Base-by-base conservation (phyloP, 2,888 invertebrate species). In the Habroteleia sp. region DNA sequence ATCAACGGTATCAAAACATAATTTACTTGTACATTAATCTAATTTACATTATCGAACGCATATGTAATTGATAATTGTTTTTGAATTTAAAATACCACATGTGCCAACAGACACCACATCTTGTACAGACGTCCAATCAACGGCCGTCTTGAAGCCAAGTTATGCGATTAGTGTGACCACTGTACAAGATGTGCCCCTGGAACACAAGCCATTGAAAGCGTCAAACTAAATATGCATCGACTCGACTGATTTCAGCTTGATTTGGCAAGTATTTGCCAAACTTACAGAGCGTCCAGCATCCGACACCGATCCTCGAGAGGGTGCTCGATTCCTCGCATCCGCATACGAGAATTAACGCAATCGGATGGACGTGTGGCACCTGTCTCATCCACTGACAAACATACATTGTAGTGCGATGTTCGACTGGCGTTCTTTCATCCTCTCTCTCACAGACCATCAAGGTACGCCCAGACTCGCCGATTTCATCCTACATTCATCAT, bases 401-500 rank as follows among this genome's bases (percentile, higher is more conserved):
- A 52, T 37, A 66, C 27, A 58, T 62, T 44, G 44, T 27, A 37
- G 23, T 23, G 56, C 41, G 50, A 29, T n/a, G n/a, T n/a, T n/a
- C 60, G 23, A 46, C 37, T 41, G 31, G 62, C 3, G 23, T 56
- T 66, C 33, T 25, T 17, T 80, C 77, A 76, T 74, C 77, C 76
- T 76, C 75, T 69, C 68, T 54, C 56, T 71, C 56, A 74, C 73
- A 35, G 56, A 52, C 74, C 80, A 76, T 79, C 77, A 62, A 78
- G 65, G 77, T 71, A 74, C 68, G 75, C 77, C 80, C 79, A 77
- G 74, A 63, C 74, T 63, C 58, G 69, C 44, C 17, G 60, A 79
- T 77, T 79, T 79, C 62, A 69, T 83, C 82, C 82, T 83, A 83
- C 79, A 83, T 71, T 71, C 71, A 71, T 83, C 79, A 82, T 78